These are phyloP conservation scores for Hydrophis major DNA, from an alignment of 2,797 vertebrate genomes.

Conservation along the genomic window DNA sequence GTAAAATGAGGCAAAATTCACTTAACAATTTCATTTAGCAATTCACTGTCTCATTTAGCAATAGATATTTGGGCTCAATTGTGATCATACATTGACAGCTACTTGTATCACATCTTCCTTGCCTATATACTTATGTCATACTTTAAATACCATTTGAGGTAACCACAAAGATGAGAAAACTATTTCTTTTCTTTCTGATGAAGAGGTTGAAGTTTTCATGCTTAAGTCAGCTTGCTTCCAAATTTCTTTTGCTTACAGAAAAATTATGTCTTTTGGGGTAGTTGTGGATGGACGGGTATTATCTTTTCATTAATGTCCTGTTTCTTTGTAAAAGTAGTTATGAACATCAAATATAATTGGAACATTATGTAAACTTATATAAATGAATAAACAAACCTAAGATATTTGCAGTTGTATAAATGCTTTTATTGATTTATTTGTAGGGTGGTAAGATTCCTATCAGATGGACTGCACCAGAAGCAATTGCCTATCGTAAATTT, in stretches of 20 bases:
- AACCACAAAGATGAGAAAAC: neutral
- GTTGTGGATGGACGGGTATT: neutral
- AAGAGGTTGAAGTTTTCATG: neutral
- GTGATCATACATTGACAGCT: neutral
- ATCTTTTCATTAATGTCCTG: conserved; percentile 14
- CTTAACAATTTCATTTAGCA: neutral
- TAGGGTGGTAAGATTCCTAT: conserved; percentile 98
- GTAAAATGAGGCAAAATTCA: neutral
- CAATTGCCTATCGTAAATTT: conserved; percentile 76
- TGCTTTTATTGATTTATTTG: conserved; percentile 35
- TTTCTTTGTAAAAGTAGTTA: neutral
- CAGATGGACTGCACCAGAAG: conserved; percentile 97
- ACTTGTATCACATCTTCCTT: neutral
- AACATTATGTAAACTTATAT: neutral
- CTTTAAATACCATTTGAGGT: neutral
- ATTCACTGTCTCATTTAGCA: neutral
- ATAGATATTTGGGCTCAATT: neutral
- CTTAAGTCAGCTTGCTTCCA: neutral
- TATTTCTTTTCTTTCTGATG: neutral
- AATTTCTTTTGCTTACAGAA: conserved; percentile 22
- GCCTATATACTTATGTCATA: neutral
- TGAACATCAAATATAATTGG: neutral
- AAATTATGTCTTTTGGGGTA: conserved; percentile 25
- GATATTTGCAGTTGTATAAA: conserved; percentile 21
- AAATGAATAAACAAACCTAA: neutral